These are phyloP conservation scores for Mastomys coucha DNA, from an alignment of 2,113 vertebrate genomes.

Conservation along the genomic window DNA sequence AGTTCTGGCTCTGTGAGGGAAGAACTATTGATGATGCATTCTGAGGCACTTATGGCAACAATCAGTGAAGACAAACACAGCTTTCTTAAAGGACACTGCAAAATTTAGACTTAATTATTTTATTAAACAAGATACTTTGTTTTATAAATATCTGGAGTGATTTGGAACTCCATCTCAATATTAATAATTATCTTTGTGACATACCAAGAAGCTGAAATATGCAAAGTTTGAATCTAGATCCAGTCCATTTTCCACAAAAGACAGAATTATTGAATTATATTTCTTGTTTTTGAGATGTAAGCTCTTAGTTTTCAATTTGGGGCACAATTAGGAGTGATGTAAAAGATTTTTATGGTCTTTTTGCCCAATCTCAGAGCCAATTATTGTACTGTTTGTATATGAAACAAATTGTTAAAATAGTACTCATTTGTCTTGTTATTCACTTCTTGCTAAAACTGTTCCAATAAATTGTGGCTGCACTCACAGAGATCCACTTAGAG, in stretches of 20 bases:
- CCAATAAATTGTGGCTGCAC: conserved; percentile 81
- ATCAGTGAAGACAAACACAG: neutral
- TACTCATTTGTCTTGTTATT: conserved; percentile 84
- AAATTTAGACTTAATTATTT: conserved; percentile 27
- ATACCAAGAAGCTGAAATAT: conserved; percentile 68
- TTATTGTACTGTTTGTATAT: conserved; percentile 83
- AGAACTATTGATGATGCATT: neutral
- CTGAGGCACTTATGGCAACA: neutral
- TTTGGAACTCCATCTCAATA: conserved; percentile 24
- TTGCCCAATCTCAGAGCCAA: conserved; percentile 82
- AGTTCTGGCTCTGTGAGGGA: neutral
- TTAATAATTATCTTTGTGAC: conserved; percentile 58
- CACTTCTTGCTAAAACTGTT: conserved; percentile 83
- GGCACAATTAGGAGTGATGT: conserved; percentile 80
- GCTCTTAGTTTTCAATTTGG: conserved; percentile 84
- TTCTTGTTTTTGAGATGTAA: conserved; percentile 82
- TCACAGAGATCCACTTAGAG: conserved; percentile 78
- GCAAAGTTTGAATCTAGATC: conserved; percentile 73
- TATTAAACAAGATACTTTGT: conserved; percentile 34
- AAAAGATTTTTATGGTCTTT: conserved; percentile 86
- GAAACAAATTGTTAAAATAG: conserved; percentile 82
- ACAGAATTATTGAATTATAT: conserved; percentile 79
- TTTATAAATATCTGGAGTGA: conserved; percentile 26
- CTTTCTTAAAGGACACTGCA: neutral
- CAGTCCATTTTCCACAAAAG: conserved; percentile 76